These are phyloP conservation scores for Argyresthia albistria DNA, from an alignment of 2,888 invertebrate species.

Conservation along the genomic window DNA sequence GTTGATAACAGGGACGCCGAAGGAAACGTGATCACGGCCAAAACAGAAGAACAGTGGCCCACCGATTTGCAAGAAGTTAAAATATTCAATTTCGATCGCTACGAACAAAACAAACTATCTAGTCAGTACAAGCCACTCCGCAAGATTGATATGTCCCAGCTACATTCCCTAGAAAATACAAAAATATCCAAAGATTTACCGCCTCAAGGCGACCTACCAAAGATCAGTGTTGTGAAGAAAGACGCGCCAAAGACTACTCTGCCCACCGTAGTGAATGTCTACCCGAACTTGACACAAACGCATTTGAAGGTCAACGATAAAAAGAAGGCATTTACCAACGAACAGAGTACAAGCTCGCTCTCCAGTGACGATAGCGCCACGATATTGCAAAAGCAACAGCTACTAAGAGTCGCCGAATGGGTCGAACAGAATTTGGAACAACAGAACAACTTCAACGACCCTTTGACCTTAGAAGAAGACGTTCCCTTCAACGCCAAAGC, in stretches of 20 bases:
- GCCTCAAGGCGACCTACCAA: constrained; percentile 31
- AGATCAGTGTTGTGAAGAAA: constrained; percentile 35
- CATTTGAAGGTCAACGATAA: constrained; percentile 60
- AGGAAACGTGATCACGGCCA: constrained; percentile 9
- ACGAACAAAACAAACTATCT: constrained; percentile 55
- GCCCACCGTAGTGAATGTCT: constrained; percentile 58
- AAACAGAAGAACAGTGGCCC: constrained; percentile 24
- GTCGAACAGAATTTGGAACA: constrained; percentile 77
- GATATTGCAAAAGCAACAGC: constrained; percentile 73
- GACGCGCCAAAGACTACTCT: constrained; percentile 31
- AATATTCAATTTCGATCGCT: constrained; percentile 68
- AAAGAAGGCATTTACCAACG: constrained; percentile 58
- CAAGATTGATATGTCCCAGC: constrained; percentile 61
- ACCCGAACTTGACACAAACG: constrained; percentile 61
- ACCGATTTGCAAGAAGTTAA: constrained; percentile 52
- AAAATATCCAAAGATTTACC: constrained; percentile 62
- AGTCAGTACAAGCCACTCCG: constrained; percentile 46
- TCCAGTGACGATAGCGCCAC: constrained; percentile 70
- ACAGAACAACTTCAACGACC: constrained; percentile 57
- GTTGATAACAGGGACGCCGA: background rate
- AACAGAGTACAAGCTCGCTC: constrained; percentile 64
- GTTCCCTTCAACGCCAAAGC: constrained; percentile 39
- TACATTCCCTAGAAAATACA: constrained; percentile 59
- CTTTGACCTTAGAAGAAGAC: constrained; percentile 43
- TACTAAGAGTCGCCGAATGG: constrained; percentile 84